phyloP scores from a whole-genome alignment of 2,797 vertebrate genomes.

The Sciurus carolinensis region DNA sequence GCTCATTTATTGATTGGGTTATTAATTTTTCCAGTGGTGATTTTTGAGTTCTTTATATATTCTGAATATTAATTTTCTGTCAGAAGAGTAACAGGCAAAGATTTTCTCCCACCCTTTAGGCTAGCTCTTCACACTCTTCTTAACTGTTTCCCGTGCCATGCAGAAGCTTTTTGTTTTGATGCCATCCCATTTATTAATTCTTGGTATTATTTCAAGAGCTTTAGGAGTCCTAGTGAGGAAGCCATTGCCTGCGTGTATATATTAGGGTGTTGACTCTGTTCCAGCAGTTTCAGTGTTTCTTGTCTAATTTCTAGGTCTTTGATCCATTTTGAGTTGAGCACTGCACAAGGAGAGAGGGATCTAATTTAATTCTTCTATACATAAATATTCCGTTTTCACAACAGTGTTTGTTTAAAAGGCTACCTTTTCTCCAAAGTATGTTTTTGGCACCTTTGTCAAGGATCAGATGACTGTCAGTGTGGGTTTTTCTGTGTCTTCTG shows the following conservation, averaged over 20 bases:
- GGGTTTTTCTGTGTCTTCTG: not conserved
- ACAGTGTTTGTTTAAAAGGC: not conserved
- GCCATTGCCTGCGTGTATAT: not conserved
- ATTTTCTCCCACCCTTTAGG: not conserved
- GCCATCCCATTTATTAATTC: not conserved
- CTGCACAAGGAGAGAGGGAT: not conserved
- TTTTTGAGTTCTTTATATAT: not conserved
- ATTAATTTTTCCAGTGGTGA: too few relatives aligned
- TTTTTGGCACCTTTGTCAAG: not conserved
- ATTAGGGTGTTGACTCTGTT: not conserved
- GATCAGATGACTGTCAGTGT: not conserved
- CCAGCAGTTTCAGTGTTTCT: too few relatives aligned
- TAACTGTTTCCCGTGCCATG: not conserved
- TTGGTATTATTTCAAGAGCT: not conserved
- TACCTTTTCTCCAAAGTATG: not conserved
- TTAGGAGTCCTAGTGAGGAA: not conserved
- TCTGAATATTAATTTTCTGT: not conserved
- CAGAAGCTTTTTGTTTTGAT: not conserved
- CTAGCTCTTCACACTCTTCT: not conserved
- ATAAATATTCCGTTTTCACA: not conserved
- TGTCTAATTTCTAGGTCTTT: not conserved
- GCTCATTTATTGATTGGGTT: not conserved
- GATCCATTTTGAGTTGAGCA: not conserved
- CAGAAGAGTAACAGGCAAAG: not conserved
- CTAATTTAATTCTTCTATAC: not conserved